Base-by-base conservation (phyloP, 92 coral and sea anemone genomes). In the Porites rus region DNA sequence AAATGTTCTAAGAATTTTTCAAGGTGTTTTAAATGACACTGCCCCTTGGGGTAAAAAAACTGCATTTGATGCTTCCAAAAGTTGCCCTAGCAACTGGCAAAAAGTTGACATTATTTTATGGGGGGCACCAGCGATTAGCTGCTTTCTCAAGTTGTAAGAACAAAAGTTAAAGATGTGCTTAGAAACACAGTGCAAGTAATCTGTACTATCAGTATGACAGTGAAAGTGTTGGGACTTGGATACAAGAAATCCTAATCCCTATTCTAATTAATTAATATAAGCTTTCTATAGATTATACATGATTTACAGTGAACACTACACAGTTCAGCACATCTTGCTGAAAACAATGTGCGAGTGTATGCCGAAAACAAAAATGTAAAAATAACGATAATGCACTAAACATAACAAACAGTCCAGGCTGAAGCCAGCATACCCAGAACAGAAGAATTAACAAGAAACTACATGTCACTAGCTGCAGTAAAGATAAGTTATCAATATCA, bases 221-320 rank as follows among this genome's bases (percentile, higher is more conserved):
- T 61, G 72, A 31, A 51, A 60, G 25, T 38, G 70, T 31, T 25
- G 10, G 38, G 20, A 81, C 78, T 19, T 54, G 68, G n/a, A 69
- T 81, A 81, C 17, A 56, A 69, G 71, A 83, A 83, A 38, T 63
- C 87, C 46, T 38, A 38, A 38, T 4, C 38, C 46, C 46, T 72
- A 61, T 61, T 20, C 61, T 53, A 43, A 38, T 60, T 62, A 58
- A 60, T 50, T 22, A 70, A 38, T 81, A 51, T n/a, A 81, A 38
- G 72, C 75, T 73, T 51, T 81, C 20, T 50, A 72, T 83, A 79
- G 79, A 83, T 83, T 83, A 83, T 72, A 83, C 87, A 83, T 72
- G 87, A 83, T 83, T 83, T 83, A 83, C 72, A 83, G 63, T 62
- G 22, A 74, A 83, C 62, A 83, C 63, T 62, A 72, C 61, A 59